A percentile compares a stretch with the other conserved stretches of the same genome.
phyloP scores from a whole-genome alignment of 2,797 vertebrate genomes.

The Myotis findleyi region DNA sequence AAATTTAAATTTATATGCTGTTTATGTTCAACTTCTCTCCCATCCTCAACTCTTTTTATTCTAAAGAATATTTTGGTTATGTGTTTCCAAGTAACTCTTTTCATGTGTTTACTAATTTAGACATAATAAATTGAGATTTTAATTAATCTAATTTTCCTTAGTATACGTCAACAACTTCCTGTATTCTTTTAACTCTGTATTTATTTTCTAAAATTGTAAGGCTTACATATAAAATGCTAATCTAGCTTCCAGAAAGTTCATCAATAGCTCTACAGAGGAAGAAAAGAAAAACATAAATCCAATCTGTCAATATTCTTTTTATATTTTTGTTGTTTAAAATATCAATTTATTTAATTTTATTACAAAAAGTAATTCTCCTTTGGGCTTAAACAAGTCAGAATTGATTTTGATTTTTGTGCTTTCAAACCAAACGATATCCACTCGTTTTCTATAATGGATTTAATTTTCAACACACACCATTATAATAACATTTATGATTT shows the following conservation, averaged over 20 bases:
- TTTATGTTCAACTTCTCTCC: neutral
- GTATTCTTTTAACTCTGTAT: neutral
- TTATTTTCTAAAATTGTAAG: neutral
- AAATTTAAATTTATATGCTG: neutral
- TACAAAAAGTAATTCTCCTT: neutral
- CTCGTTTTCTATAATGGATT: neutral
- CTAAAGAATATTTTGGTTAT: neutral
- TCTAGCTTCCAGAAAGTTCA: neutral
- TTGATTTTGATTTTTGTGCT: neutral
- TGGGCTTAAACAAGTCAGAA: neutral
- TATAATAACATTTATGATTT: neutral
- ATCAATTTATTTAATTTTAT: neutral
- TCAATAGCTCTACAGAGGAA: neutral
- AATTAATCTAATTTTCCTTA: neutral
- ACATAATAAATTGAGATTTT: neutral
- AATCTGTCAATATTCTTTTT: neutral
- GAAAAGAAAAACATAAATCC: neutral
- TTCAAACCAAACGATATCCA: neutral
- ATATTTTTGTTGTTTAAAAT: conserved; percentile 28
- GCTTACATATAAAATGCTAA: neutral
- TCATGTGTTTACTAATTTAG: neutral
- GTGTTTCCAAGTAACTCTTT: neutral
- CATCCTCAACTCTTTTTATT: neutral
- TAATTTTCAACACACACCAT: neutral
- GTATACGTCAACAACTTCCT: neutral